Base-by-base conservation (phyloP, 1,140 invertebrate genomes). In the Eriocheir sinensis region DNA sequence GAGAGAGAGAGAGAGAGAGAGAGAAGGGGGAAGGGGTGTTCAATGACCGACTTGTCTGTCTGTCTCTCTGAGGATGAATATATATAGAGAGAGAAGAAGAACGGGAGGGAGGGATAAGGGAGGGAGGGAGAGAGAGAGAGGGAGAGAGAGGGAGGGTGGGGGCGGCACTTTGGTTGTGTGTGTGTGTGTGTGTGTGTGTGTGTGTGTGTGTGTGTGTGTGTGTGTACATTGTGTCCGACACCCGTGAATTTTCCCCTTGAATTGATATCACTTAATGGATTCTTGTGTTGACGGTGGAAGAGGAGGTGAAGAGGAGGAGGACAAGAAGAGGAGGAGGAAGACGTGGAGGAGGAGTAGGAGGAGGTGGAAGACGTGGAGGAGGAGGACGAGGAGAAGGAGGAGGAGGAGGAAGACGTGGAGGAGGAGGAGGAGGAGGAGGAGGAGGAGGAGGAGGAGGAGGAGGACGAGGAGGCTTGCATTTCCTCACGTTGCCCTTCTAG, bases 401-500 rank as follows among this genome's bases (percentile, higher is more conserved):
- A 40, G 85, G 48, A 34, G 38, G 83, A 53, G 85, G 41, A 60
- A 21, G 40, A 89, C 44, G n/a, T n/a, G 30, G 93, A 41, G 38
- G 48, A 53, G 36, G 85, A 53, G 86, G 48, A n/a, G 32, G 86
- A 41, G 91, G 32, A 32, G 41, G 34, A 86, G 80, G 36, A 48
- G 32, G 92, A 85, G 38, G 48, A 85, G 38, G 83, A 86, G 85
- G 48, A 32, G 38, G 48, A 41, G 48, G 36, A 60, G 48, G 80
- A 83, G 30, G 48, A 48, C 27, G 53, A 32, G 34, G 27, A 92
- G 48, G 41, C 80, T 94, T 90, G 93, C 93, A 94, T 94, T 91
- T 94, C 93, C 80, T 53, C 89, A 85, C 79, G 89, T 94, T 94
- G 89, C 89, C 38, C 89, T 83, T 85, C 89, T 85, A 60, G 53